Conservation (phyloP, 2,113 vertebrate genomes). For the Callaeas wilsoni region DNA sequence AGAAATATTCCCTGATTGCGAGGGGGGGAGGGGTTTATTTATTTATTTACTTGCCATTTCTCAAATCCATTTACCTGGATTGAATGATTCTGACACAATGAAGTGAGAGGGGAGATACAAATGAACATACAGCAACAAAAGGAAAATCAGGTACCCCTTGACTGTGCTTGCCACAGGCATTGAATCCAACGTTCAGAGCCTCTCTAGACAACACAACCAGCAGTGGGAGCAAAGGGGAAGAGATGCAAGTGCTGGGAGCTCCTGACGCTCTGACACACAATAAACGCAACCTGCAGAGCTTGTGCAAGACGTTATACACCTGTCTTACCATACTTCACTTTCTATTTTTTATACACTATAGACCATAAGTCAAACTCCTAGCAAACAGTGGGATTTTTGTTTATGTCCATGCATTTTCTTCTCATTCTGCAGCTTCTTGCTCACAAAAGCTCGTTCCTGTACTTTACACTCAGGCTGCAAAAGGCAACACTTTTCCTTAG, state of each 20-base stretch:
- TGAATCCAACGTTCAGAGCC: neutral
- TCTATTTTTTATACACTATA: neutral
- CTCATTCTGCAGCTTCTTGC: neutral
- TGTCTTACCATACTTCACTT: neutral
- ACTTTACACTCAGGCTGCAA: neutral
- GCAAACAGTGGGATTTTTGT: neutral
- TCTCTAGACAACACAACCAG: neutral
- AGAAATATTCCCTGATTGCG: neutral
- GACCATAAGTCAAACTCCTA: neutral
- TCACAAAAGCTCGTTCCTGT: neutral
- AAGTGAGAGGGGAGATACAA: neutral
- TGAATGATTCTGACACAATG: neutral
- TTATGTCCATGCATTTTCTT: neutral
- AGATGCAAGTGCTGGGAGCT: neutral
- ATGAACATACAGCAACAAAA: neutral
- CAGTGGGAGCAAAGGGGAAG: neutral
- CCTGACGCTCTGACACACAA: neutral
- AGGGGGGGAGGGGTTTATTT: fast-evolving
- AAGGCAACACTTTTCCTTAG: neutral
- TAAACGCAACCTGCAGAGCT: neutral
- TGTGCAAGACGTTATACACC: neutral
- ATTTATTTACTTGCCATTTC: neutral
- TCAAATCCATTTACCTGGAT: neutral
- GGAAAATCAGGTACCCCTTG: neutral
- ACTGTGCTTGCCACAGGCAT: neutral